These are phyloP conservation scores for Platycnemis pennipes DNA, from an alignment of 2,888 invertebrate species.

Conservation along the genomic window DNA sequence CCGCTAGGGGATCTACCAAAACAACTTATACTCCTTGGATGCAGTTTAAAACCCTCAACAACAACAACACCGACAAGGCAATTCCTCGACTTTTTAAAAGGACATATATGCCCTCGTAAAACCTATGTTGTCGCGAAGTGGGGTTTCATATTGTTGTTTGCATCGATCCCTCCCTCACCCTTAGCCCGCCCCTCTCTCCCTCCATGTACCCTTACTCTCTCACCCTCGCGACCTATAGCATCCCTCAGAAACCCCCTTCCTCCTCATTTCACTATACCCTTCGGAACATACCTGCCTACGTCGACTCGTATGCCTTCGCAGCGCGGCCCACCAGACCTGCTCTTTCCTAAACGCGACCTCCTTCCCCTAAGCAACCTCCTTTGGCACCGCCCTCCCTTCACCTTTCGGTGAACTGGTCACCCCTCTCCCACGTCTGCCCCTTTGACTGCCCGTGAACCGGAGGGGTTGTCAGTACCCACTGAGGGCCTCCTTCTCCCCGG, in stretches of 20 bases:
- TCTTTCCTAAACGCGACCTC: not conserved
- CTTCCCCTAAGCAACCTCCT: not conserved
- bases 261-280: not conserved
- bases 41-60: not conserved
- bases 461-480: too few relatives aligned
- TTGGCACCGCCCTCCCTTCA: too few relatives aligned
- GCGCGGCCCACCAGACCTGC: not conserved
- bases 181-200: not conserved
- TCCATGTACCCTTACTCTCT: not conserved
- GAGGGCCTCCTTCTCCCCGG: not conserved
- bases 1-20: not conserved
- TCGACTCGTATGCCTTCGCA: not conserved
- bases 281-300: not conserved
- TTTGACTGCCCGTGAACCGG: too few relatives aligned
- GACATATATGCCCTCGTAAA: not conserved
- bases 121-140: not conserved
- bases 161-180: not conserved
- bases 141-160: not conserved
- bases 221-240: not conserved
- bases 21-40: not conserved
- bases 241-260: not conserved
- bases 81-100: not conserved
- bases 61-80: not conserved
- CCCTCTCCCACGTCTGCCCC: too few relatives aligned
- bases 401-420: too few relatives aligned